Conservation (phyloP, 2,888 invertebrate species). For the Drosophila ezoana region DNA sequence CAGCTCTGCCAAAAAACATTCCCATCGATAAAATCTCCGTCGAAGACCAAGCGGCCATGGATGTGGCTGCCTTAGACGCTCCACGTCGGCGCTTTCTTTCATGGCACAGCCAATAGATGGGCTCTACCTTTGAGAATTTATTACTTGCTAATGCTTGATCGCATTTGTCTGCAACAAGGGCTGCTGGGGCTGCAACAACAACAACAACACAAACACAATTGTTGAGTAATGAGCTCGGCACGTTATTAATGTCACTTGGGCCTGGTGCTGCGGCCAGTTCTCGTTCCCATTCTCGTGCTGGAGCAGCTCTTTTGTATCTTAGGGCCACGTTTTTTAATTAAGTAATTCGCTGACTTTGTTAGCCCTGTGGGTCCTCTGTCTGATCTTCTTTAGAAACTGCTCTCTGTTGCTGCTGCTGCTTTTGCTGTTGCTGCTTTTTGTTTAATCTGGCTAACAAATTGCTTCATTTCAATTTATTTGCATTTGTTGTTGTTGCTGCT, state of each 20-base stretch:
- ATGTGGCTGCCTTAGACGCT: neutral
- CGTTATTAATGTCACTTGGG: slow-evolving; percentile 76
- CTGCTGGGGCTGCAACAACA: slow-evolving; percentile 14
- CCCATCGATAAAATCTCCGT: slow-evolving; percentile 60
- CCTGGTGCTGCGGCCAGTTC: slow-evolving; percentile 22
- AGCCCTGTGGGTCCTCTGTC: slow-evolving; percentile 64
- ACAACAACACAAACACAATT: slow-evolving; percentile 59
- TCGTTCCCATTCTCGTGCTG: slow-evolving; percentile 26
- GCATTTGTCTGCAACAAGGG: slow-evolving; percentile 67
- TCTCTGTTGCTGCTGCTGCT: slow-evolving; percentile 12
- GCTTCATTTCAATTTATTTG: slow-evolving; percentile 80
- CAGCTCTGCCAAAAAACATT: slow-evolving; percentile 48
- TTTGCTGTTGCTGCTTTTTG: slow-evolving; percentile 37
- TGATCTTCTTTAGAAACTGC: slow-evolving; percentile 48
- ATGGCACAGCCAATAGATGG: slow-evolving; percentile 55
- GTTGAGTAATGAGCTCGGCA: slow-evolving; percentile 79
- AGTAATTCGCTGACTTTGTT: slow-evolving; percentile 82
- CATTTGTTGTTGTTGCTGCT: slow-evolving; percentile 62
- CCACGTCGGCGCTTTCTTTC: slow-evolving; percentile 52
- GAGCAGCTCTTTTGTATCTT: slow-evolving; percentile 46
- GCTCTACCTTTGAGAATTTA: slow-evolving; percentile 76
- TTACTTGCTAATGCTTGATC: slow-evolving; percentile 81
- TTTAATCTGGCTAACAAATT: slow-evolving; percentile 80
- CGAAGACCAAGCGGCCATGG: slow-evolving; percentile 18
- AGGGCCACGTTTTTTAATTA: slow-evolving; percentile 83